Evolutionary conservation across 23 tunicate genomes (phyloP).

Genomic region (Phallusia fumigata): DNA sequence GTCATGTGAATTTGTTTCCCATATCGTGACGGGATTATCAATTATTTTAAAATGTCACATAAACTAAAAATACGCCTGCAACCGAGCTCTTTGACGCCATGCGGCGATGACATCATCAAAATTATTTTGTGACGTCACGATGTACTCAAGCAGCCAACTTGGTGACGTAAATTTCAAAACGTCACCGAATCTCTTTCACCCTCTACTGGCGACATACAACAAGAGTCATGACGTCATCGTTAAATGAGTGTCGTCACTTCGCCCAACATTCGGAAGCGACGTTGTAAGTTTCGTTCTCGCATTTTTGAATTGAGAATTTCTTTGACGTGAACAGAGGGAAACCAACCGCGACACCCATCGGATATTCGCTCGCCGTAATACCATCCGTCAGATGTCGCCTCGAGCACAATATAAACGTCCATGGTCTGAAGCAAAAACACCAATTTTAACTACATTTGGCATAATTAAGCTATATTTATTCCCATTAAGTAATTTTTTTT

Average conservation of each 20-base stretch:
- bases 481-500: too few relatives aligned
- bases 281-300: conserved; percentile 61
- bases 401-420: conserved; percentile 62
- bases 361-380: conserved; percentile 72
- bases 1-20: too few relatives aligned
- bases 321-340: conserved; percentile 69
- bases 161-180: background rate
- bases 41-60: too few relatives aligned
- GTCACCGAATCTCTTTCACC: background rate
- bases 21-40: too few relatives aligned
- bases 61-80: too few relatives aligned
- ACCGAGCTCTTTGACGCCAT: too few relatives aligned
- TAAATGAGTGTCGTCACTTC: conserved; percentile 37
- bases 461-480: too few relatives aligned
- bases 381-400: conserved; percentile 81
- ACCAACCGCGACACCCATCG: conserved; percentile 86
- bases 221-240: background rate
- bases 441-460: background rate
- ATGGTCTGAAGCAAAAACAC: conserved; percentile 11
- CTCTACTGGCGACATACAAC: background rate
- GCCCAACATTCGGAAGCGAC: conserved; percentile 56
- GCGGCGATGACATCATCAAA: too few relatives aligned
- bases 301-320: conserved; percentile 61
- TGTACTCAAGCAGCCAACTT: too few relatives aligned
- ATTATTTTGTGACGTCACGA: too few relatives aligned